Percentiles rank a stretch among this genome's conserved stretches.
Evolutionary conservation across 2,888 invertebrate genomes (phyloP).

Genomic region (Boloria selene): DNA sequence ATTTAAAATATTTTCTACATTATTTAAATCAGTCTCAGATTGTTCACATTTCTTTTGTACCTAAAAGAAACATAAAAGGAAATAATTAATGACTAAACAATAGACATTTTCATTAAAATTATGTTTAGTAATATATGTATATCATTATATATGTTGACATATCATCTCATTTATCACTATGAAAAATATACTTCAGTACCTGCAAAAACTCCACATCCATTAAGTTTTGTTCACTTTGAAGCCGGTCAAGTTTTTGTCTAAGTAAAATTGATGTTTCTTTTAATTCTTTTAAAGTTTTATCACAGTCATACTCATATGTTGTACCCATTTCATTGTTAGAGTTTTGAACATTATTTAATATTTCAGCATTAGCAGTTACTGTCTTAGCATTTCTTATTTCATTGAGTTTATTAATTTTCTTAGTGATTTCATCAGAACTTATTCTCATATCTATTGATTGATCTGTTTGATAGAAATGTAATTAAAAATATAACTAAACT

Average conservation of each 20-base stretch:
- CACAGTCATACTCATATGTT: slow-evolving; percentile 44
- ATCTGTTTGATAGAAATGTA: slow-evolving; percentile 42
- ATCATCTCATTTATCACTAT: no score
- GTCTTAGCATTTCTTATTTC: slow-evolving; percentile 38
- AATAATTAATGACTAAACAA: neutral
- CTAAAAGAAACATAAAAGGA: slow-evolving; percentile 48
- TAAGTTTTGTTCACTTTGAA: slow-evolving; percentile 70
- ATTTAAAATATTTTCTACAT: slow-evolving; percentile 62
- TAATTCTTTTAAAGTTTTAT: slow-evolving; percentile 65
- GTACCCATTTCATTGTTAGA: slow-evolving; percentile 29
- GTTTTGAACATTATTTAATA: slow-evolving; percentile 1
- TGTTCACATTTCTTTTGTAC: slow-evolving; percentile 65
- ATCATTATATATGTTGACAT: neutral
- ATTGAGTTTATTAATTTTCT: slow-evolving; percentile 49
- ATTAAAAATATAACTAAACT: neutral
- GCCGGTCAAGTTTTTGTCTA: slow-evolving; percentile 65
- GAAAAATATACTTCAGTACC: slow-evolving; percentile 45
- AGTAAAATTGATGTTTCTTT: slow-evolving; percentile 68
- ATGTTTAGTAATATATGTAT: no score
- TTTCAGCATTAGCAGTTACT: slow-evolving; percentile 18
- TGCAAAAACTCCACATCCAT: slow-evolving; percentile 72
- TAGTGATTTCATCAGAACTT: slow-evolving; percentile 51
- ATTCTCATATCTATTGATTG: slow-evolving; percentile 26
- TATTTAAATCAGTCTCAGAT: slow-evolving; percentile 76
- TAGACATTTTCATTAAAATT: no score